Evolutionary conservation across 2,113 vertebrate genomes (phyloP), one percentile per base, ranked within the genome.

Genomic region (Chaenocephalus aceratus): DNA sequence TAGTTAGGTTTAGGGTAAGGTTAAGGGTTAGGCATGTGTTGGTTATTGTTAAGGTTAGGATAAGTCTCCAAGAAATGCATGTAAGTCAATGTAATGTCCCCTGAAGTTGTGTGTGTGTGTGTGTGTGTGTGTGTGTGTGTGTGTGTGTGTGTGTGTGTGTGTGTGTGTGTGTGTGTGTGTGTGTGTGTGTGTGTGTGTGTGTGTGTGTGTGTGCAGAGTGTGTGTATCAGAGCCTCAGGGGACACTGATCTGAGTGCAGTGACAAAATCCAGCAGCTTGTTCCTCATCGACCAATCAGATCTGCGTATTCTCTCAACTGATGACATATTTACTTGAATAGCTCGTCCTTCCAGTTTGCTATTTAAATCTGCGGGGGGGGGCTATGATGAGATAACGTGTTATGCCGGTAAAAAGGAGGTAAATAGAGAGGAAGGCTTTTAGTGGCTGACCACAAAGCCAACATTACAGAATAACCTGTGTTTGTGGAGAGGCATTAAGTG

Each of bases 291-390:
- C 59, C 62, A 66, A 18, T 48, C 10, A 73, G 23, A 65, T 26
- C 23, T 36, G 52, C 46, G 58, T 46, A 46, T 30, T 83, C 53
- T 62, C 45, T 49, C 44, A 26, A 16, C 30, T 18, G 23, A 48
- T 82, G 78, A 75, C 76, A 56, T 68, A 61, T 81, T 86, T 54
- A 68, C 45, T 63, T 7, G 62, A 5, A 45, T 1, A 84, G 41
- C 85, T 64, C 0, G 80, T 84, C 58, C 51, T 66, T 72, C 88
- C 85, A 74, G 77, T 83, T 90, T 65, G 3, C 53, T 86, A 26
- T 66, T 74, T 45, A 36, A 67, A 57, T 48, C 51, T 0, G 49
- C 5, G 11, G 49, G 64, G 60, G n/a, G 34, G 10, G 65, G 49
- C 52, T 2, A 18, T 23, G 16, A 75, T 68, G 34, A 76, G 11